Evolutionary conservation across 2,797 vertebrate genomes (phyloP).

Genomic region (Pipistrellus nathusii): DNA sequence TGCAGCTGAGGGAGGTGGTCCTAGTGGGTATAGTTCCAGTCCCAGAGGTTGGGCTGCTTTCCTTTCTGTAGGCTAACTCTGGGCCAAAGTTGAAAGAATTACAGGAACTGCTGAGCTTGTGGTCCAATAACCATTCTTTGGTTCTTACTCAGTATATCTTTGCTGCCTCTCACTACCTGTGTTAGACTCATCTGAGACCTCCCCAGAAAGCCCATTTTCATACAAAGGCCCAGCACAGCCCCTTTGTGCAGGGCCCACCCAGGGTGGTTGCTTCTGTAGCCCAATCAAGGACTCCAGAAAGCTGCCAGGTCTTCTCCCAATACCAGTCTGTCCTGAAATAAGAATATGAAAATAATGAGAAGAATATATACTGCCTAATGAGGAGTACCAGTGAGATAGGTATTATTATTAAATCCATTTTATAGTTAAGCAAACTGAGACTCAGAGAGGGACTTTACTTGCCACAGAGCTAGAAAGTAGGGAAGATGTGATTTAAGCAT

Average conservation of each 20-base stretch:
- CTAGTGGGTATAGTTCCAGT: background rate
- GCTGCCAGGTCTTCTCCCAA: background rate
- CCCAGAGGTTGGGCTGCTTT: background rate
- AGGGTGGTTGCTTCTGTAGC: background rate
- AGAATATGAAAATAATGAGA: background rate
- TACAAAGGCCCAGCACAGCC: no score
- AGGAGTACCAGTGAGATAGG: background rate
- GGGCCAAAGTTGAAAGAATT: background rate
- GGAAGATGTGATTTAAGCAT: background rate
- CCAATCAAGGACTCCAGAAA: background rate
- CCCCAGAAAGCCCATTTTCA: background rate
- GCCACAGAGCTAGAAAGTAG: background rate
- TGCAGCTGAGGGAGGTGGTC: background rate
- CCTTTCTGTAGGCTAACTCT: slow-evolving; percentile 36
- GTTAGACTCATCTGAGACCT: background rate
- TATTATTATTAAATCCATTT: slow-evolving; percentile 49
- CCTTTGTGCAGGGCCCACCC: no score
- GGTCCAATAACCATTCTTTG: background rate
- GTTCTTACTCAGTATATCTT: background rate
- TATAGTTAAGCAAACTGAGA: slow-evolving; percentile 53
- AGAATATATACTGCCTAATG: slow-evolving; percentile 8
- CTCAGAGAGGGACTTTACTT: background rate
- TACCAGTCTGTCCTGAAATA: slow-evolving; percentile 29
- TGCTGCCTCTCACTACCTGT: background rate
- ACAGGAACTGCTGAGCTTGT: background rate